Evolutionary conservation across 2,797 vertebrate genomes (phyloP), one percentile per base, ranked within the genome.

Genomic region (Sparidentex hasta): DNA sequence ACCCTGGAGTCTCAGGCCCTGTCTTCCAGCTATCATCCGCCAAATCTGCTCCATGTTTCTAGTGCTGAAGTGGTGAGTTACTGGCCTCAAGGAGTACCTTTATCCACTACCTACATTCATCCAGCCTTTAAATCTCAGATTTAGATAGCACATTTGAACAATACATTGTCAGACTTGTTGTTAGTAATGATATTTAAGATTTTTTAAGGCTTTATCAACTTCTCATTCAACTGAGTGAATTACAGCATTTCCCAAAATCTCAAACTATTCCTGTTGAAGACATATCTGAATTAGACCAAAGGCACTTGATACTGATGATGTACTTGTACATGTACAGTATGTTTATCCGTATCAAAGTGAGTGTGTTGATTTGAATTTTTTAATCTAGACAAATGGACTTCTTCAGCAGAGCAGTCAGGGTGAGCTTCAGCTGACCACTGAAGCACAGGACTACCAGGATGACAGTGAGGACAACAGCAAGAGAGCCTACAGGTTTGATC

Each of bases 1-100:
- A 99, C 98, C 0, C 94, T 99, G 71, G 98, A 99, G 91, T 99
- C 97, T 38, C 98, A 99, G 84, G 98, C 98, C 57, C 95, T 99
- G 61, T 97, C 98, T 54, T 96, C 97, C 0, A 98, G 97, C 90
- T 99, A 97, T 71, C 97, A 97, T 74, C 95, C 97, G 27, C 97
- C 97, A 55, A 96, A 93, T 81, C 91, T 99, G 64, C 96, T 99
- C 72, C 97, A 96, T 2, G 97, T 96, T 48, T 84, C 97, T 56
- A 91, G 82, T 70, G 62, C 96, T 20, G 97, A 98, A 76, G 95
- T 94, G 92, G 94, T 93, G 75, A 91, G 93, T 93, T 57, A 9
- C 9, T 5, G 3, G 7, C 17, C 18, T 9, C 21, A 4, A 43
- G 13, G 0, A 20, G 20, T 21, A 16, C 41, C 41, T 3, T 21